These are phyloP conservation scores for Anticlea derivata DNA, from an alignment of 2,888 invertebrate species.

Conservation along the genomic window DNA sequence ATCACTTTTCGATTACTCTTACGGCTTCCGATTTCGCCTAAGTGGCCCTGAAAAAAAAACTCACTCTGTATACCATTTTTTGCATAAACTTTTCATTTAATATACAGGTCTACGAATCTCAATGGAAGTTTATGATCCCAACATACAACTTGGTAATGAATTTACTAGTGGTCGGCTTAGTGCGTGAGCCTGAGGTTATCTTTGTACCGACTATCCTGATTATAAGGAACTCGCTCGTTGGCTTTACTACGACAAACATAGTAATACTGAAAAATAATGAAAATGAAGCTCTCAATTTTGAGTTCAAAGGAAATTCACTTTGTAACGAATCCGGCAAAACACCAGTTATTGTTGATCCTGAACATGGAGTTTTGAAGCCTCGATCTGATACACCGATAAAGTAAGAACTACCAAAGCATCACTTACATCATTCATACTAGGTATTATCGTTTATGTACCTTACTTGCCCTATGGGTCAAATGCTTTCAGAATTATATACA, in stretches of 20 bases:
- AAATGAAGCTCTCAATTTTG: slow-evolving; percentile 73
- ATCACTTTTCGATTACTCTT: no score
- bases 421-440: no score
- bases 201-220: slow-evolving; percentile 84
- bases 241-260: slow-evolving; percentile 70
- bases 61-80: no score
- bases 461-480: no score
- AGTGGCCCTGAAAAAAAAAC: no score
- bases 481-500: slow-evolving; percentile 75
- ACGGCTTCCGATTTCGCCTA: no score
- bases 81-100: slow-evolving; percentile 6
- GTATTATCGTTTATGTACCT: no score
- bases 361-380: slow-evolving; percentile 74
- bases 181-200: slow-evolving; percentile 85
- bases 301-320: slow-evolving; percentile 80
- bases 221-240: slow-evolving; percentile 85
- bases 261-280: slow-evolving; percentile 83
- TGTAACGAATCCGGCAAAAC: slow-evolving; percentile 81
- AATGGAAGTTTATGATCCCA: slow-evolving; percentile 86
- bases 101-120: slow-evolving; percentile 83
- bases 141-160: slow-evolving; percentile 79
- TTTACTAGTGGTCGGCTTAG: slow-evolving; percentile 86
- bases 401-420: slow-evolving; percentile 59
- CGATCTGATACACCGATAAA: slow-evolving; percentile 74
- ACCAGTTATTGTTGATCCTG: slow-evolving; percentile 76